Evolutionary conservation across 2,797 vertebrate genomes (phyloP), one percentile per base, ranked within the genome.

Genomic region (Myiothlypis chrysogaster): DNA sequence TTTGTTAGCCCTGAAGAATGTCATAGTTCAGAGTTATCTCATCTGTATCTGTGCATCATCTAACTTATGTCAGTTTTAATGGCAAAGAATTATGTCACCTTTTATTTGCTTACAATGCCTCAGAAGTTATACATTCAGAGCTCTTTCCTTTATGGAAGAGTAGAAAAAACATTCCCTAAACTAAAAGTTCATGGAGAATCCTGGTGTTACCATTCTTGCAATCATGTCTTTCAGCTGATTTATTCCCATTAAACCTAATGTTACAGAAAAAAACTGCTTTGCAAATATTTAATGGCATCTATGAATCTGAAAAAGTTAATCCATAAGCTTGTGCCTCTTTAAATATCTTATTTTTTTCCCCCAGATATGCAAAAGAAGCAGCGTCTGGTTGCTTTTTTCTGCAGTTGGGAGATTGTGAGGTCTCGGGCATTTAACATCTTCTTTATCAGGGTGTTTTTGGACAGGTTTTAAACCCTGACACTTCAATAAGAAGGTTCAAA

Each of bases 271-370:
- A 93, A 95, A 83, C 60, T 88, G 41, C 34, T 93, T 94, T 93
- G 59, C 89, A 94, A 94, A 84, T 41, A 84, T 93, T 90, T 91
- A 94, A 93, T 90, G 59, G 59, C 20, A 88, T 95, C 92, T 79
- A 76, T 88, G 55, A 82, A 56, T 87, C 70, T 88, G 70, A 61
- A 66, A 68, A 93, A 93, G 93, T 60, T 30, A 83, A 92, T 88
- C 63, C 20, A 9, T 83, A 90, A 91, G 77, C 88, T 95, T 15
- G 25, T 87, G 55, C 63, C 73, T 88, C 82, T 77, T 92, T 86
- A 87, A 89, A 64, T 61, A 56, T 14, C 6, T 43, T 15, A 10
- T 12, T 49, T 72, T 35, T 25, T 5, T 0, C 3, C 6, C 6
- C 3, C 11, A 57, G 15, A 47, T 83, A 63, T n/a, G 83, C 35